A percentile compares a stretch with the other conserved stretches of the same genome.
phyloP scores from a whole-genome alignment of 2,113 vertebrate species.

The Odobenus rosmarus region DNA sequence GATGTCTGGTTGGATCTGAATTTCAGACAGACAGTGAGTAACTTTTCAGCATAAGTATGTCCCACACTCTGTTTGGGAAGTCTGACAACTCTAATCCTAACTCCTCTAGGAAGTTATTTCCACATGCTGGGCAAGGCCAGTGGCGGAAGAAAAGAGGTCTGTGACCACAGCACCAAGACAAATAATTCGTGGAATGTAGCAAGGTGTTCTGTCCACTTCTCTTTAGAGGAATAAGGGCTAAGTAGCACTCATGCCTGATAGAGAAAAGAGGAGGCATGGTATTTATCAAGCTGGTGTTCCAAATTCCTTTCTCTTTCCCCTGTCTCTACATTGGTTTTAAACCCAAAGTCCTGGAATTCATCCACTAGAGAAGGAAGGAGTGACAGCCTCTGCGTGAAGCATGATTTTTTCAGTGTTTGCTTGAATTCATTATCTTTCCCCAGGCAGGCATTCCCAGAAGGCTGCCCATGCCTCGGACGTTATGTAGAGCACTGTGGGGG shows the following conservation, averaged over 20 bases:
- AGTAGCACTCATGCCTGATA: not conserved
- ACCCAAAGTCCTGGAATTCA: not conserved
- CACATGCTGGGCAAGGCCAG: not conserved
- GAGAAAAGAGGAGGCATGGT: not conserved
- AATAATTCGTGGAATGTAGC: not conserved
- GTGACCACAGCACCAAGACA: not conserved
- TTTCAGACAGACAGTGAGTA: not conserved
- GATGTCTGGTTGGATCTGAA: not conserved
- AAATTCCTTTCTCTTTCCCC: not conserved
- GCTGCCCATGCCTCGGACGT: not conserved
- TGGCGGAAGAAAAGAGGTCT: not conserved
- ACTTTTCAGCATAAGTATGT: not conserved
- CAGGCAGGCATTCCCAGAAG: not conserved
- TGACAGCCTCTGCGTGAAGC: not conserved
- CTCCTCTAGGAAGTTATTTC: not conserved
- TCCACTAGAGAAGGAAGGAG: not conserved
- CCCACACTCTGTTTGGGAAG: not conserved
- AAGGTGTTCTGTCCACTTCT: not conserved
- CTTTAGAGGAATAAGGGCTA: not conserved
- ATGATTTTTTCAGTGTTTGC: not conserved
- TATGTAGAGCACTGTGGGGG: fast-evolving
- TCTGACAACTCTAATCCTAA: not conserved
- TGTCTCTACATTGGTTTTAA: not conserved
- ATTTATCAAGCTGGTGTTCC: not conserved
- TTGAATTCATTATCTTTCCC: not conserved